Base-by-base conservation (phyloP, 1,140 invertebrate genomes). In the Diprion similis region DNA sequence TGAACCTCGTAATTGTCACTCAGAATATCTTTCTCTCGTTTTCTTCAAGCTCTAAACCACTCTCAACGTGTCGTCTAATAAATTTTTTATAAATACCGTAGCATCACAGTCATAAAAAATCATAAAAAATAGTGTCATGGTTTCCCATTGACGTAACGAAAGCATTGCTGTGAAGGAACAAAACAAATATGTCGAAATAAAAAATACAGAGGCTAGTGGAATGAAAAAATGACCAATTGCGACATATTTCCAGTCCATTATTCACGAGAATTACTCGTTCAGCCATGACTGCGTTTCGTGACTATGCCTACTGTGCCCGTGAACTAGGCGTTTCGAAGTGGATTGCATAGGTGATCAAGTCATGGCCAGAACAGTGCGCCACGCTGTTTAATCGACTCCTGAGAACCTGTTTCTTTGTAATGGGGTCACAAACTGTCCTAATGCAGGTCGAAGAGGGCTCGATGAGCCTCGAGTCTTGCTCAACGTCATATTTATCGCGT, bases 221-320 rank as follows among this genome's bases (percentile, higher is more conserved):
- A 37, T 37, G 24, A 37, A 37, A 37, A 37, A 37, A 37, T 37
- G 24, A 37, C 24, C 24, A 37, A 37, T 37, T 37, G 24, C 24
- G 24, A 37, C 24, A 37, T 37, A 37, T 37, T 37, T 37, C 24
- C 24, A 37, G 24, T 37, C 24, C 24, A 37, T 37, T 37, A 37
- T 37, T 37, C 24, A 37, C 24, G 51, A 59, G 11, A 59, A 59
- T 59, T 59, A 17, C 51, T 59, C n/a, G 11, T 59, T 59, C n/a
- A 59, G 51, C 51, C 51, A 13, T 59, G 51, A 59, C 51, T 59
- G 51, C n/a, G 51, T 59, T 37, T 59, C 51, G 51, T 59, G 51
- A 59, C 51, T 59, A 59, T 17, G 51, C 51, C 51, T 59, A 59
- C 51, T 59, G 51, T 59, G 51, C 51, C 11, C 24, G 24, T 37